Evolutionary conservation across 2,888 invertebrate species (phyloP), one percentile per base, ranked within the genome.

Genomic region (Notodromas monacha): DNA sequence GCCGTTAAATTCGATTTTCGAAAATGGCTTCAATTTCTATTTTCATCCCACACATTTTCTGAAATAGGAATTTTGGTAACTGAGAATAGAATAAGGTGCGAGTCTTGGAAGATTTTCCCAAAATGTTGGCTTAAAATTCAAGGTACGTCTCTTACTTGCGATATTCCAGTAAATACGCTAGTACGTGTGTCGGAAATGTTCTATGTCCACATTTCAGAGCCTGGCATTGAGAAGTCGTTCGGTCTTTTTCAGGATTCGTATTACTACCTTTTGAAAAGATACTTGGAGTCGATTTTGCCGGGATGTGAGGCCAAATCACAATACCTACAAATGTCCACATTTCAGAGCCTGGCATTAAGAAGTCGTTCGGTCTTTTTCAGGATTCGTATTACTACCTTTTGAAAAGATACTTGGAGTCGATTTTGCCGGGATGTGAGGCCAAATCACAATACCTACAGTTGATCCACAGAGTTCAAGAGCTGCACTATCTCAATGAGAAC

Each of bases 301-400:
- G 72, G 74, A 29, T 74, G 72, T 44, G 76, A 79, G 44, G 79
- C 77, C 1, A 68, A 72, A 43, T 70, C 73, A 11, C 68, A 67
- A 35, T 81, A 76, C n/a, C n/a, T n/a, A n/a, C n/a, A n/a, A n/a
- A n/a, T n/a, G n/a, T n/a, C n/a, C n/a, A n/a, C n/a, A n/a, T n/a
- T n/a, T n/a, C n/a, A n/a, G n/a, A n/a, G n/a, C n/a, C n/a, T n/a
- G n/a, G n/a, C n/a, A n/a, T n/a, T n/a, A n/a, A n/a, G n/a, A n/a
- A n/a, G n/a, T n/a, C n/a, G n/a, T n/a, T n/a, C n/a, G 33, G 33
- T 33, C 36, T 12, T 31, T 57, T 50, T 16, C 51, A 76, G 72
- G 73, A 74, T 48, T 72, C 74, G 0, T 77, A 79, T 51, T 79
- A 74, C 50, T 76, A 76, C 48, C 60, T 76, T 31, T 60, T 81